Percentiles rank a stretch among this genome's conserved stretches.
Evolutionary conservation across 1,140 invertebrate species (phyloP).

Genomic region (Coboldia fuscipes): DNA sequence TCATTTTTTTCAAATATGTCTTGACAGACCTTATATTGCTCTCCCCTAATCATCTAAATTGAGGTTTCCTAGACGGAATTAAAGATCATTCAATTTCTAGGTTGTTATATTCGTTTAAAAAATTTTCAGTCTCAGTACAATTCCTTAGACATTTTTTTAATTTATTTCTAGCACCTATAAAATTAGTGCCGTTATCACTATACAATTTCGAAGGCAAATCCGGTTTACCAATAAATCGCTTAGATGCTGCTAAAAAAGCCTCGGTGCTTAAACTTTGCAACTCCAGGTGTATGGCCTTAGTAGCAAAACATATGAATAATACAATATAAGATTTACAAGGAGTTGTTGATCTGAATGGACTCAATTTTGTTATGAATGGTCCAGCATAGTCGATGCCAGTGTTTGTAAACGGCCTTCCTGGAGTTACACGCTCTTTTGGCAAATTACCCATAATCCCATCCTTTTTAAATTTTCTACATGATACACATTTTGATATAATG

Average conservation of each 20-base stretch:
- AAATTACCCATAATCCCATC: slow-evolving; percentile 15
- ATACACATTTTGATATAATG: slow-evolving; percentile 12
- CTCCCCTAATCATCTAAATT: slow-evolving; percentile 14
- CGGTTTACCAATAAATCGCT: slow-evolving; percentile 14
- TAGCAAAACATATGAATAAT: slow-evolving; percentile 7
- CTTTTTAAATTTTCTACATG: slow-evolving; percentile 10
- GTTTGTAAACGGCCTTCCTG: slow-evolving; percentile 10
- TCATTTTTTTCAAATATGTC: slow-evolving; percentile 8
- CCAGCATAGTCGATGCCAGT: slow-evolving; percentile 16
- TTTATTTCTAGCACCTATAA: slow-evolving; percentile 7
- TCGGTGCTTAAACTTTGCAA: slow-evolving; percentile 6
- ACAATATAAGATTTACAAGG: slow-evolving; percentile 6
- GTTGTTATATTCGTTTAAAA: slow-evolving; percentile 1
- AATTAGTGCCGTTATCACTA: slow-evolving; percentile 14
- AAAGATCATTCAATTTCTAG: slow-evolving; percentile 10
- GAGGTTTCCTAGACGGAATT: slow-evolving; percentile 9
- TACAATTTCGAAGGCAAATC: slow-evolving; percentile 9
- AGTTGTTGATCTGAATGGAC: neutral
- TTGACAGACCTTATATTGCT: slow-evolving; percentile 12
- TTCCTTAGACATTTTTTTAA: slow-evolving; percentile 2
- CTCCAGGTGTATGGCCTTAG: slow-evolving; percentile 12
- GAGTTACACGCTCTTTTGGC: slow-evolving; percentile 6
- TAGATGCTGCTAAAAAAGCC: slow-evolving; percentile 12
- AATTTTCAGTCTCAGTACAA: slow-evolving; percentile 1
- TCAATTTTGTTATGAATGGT: slow-evolving; percentile 8